Conservation (phyloP, 1,140 invertebrate genomes). For the Adelges cooleyi region DNA sequence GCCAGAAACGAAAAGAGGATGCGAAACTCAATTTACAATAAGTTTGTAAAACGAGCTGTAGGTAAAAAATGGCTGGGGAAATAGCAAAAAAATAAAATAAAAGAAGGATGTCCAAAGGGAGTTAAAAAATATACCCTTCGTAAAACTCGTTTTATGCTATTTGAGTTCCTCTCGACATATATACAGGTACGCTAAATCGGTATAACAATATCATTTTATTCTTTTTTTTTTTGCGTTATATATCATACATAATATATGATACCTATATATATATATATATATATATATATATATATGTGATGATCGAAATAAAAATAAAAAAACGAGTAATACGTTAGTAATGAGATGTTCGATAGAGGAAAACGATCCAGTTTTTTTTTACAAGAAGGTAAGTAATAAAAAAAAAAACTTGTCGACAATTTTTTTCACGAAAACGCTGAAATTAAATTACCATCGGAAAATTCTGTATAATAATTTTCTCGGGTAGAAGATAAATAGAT, state of each 20-base stretch:
- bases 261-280: not conserved
- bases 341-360: too few relatives aligned
- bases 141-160: conserved; percentile 8
- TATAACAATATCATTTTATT: not conserved
- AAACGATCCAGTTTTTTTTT: too few relatives aligned
- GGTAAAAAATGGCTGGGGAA: not conserved
- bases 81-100: too few relatives aligned
- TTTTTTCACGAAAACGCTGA: not conserved
- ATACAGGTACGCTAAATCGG: not conserved
- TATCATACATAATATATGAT: not conserved
- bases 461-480: not conserved
- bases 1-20: not conserved
- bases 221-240: not conserved
- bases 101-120: conserved; percentile 9
- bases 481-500: too few relatives aligned
- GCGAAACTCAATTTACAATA: conserved; percentile 26
- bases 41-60: not conserved
- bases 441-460: not conserved
- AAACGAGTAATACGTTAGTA: too few relatives aligned
- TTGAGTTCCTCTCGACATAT: not conserved
- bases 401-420: too few relatives aligned
- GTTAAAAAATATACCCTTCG: conserved; percentile 11
- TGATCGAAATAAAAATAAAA: too few relatives aligned
- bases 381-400: too few relatives aligned
- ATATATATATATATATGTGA: too few relatives aligned